Conservation (phyloP, 2,113 vertebrate species). For the Fulica atra region DNA sequence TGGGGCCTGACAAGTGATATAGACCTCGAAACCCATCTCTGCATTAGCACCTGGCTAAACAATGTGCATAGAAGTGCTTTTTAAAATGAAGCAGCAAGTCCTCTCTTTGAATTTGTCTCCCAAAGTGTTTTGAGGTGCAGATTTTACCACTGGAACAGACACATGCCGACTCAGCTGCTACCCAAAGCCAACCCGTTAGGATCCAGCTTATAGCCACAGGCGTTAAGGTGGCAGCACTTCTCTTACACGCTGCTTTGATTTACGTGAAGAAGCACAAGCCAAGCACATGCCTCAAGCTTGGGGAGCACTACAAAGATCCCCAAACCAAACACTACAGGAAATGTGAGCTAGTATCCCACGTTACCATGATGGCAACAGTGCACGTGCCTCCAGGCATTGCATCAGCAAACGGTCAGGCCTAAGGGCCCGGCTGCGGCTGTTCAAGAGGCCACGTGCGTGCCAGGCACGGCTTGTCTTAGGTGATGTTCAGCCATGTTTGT, state of each 20-base stretch:
- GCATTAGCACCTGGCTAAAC: not conserved
- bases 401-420: not conserved
- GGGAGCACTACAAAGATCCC: not conserved
- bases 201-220: not conserved
- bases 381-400: accelerated
- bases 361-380: not conserved
- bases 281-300: not conserved
- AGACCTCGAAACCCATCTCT: not conserved
- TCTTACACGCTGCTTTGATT: not conserved
- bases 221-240: not conserved
- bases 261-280: not conserved
- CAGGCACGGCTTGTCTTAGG: not conserved
- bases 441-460: accelerated
- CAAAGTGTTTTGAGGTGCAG: not conserved
- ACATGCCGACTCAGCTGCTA: not conserved
- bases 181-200: not conserved
- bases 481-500: not conserved
- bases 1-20: not conserved
- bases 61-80: not conserved
- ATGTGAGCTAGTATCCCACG: accelerated
- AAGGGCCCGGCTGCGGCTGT: accelerated
- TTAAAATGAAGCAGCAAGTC: not conserved
- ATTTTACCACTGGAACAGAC: not conserved
- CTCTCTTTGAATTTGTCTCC: not conserved
- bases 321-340: not conserved